Conservation (phyloP, 2,113 vertebrate species). For the Hemichromis elongatus region DNA sequence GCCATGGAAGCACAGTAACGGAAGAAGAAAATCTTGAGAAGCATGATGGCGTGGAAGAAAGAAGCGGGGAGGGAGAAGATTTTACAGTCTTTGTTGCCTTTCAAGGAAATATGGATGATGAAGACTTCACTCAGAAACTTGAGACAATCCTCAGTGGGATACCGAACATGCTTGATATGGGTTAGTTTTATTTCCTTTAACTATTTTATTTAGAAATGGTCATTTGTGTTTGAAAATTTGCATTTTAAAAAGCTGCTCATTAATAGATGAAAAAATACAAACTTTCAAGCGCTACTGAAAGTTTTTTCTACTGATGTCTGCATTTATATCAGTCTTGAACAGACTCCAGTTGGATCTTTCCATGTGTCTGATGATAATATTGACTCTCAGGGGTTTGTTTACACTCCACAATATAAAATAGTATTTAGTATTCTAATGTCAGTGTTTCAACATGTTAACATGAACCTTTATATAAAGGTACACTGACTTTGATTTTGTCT, state of each 20-base stretch:
- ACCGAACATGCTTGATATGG: conserved; percentile 85
- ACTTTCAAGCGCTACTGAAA: not conserved
- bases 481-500: not conserved
- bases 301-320: not conserved
- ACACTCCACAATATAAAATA: not conserved
- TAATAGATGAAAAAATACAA: not conserved
- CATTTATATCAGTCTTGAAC: not conserved
- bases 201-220: not conserved
- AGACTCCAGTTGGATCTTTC: not conserved
- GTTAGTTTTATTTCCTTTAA: conserved; percentile 65
- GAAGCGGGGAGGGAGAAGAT: conserved; percentile 40
- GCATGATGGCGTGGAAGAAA: conserved; percentile 8
- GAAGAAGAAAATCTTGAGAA: conserved; percentile 7
- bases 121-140: conserved; percentile 88
- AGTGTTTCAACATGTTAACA: not conserved
- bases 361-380: not conserved
- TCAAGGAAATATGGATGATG: conserved; percentile 89
- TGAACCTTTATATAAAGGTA: not conserved
- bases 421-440: not conserved
- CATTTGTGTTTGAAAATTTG: not conserved
- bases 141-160: conserved; percentile 82
- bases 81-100: conserved; percentile 91
- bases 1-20: conserved; percentile 40
- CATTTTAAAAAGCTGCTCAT: not conserved
- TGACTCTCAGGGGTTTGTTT: not conserved